These are phyloP conservation scores for Microtus agrestis DNA, from an alignment of 2,797 vertebrate species.

Conservation along the genomic window DNA sequence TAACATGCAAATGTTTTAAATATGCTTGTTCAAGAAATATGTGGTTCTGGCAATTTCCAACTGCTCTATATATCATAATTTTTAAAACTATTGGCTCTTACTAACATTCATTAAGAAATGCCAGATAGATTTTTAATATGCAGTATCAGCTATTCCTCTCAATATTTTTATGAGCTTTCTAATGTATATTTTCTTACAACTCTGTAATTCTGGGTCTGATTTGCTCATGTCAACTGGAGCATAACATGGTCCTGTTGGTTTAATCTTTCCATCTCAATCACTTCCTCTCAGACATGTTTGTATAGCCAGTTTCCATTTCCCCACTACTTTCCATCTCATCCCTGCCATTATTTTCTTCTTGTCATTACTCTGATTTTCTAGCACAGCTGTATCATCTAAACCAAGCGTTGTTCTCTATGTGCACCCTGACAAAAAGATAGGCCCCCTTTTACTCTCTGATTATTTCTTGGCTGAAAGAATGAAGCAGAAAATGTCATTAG, in stretches of 20 bases:
- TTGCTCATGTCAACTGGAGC: not conserved
- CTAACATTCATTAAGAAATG: not conserved
- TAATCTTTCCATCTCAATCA: constrained; percentile 54
- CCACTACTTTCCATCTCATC: constrained; percentile 45
- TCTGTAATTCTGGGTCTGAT: constrained; percentile 19
- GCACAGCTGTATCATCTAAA: constrained; percentile 60
- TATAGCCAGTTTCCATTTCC: constrained; percentile 52
- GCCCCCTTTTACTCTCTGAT: constrained; percentile 50
- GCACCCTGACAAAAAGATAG: constrained; percentile 58
- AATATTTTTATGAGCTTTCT: constrained; percentile 61
- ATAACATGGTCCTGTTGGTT: constrained; percentile 42
- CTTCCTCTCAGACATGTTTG: constrained; percentile 57
- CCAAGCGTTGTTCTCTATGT: constrained; percentile 36
- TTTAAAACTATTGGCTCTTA: not conserved
- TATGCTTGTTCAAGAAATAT: constrained; percentile 41
- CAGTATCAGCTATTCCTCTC: constrained; percentile 35
- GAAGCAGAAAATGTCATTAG: constrained; percentile 74
- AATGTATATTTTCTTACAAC: constrained; percentile 58
- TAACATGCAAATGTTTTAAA: constrained; percentile 37
- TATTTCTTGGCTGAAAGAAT: constrained; percentile 71
- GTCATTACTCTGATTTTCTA: constrained; percentile 33
- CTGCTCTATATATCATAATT: constrained; percentile 53
- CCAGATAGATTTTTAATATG: not conserved
- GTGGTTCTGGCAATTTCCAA: constrained; percentile 52
- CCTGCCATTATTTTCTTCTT: constrained; percentile 56